phyloP scores from a whole-genome alignment of 2,888 invertebrate genomes.

The Phorcus lineatus region DNA sequence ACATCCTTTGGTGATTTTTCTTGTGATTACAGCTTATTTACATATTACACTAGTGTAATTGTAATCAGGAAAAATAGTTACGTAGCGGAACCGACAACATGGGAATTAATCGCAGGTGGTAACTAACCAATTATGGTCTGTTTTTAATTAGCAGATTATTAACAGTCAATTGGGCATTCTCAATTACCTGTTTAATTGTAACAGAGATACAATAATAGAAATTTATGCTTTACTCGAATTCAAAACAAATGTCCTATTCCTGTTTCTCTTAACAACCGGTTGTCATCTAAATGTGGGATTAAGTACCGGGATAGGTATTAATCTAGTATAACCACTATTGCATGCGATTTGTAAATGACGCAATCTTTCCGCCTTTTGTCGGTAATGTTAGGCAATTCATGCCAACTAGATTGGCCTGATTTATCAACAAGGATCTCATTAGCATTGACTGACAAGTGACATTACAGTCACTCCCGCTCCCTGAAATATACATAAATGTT shows the following conservation, averaged over 20 bases:
- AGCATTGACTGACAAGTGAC: background rate
- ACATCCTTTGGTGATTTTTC: too few relatives aligned
- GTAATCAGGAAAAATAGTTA: too few relatives aligned
- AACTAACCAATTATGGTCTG: background rate
- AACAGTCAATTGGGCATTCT: background rate
- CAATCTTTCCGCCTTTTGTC: background rate
- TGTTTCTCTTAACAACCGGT: background rate
- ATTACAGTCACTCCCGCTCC: too few relatives aligned
- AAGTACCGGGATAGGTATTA: background rate
- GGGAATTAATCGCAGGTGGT: background rate
- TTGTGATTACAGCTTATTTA: background rate
- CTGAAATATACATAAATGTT: too few relatives aligned
- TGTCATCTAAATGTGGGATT: background rate
- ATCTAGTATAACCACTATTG: background rate
- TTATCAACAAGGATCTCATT: background rate
- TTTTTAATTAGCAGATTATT: background rate
- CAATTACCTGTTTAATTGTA: background rate
- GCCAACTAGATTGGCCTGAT: background rate
- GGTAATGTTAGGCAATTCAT: background rate
- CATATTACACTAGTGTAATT: background rate
- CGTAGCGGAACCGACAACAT: background rate
- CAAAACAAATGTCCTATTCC: background rate
- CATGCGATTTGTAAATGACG: slow-evolving; percentile 7
- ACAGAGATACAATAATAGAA: background rate
- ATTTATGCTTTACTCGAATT: too few relatives aligned